Evolutionary conservation across 2,888 invertebrate genomes (phyloP).

Genomic region (Pollenia angustigena): DNA sequence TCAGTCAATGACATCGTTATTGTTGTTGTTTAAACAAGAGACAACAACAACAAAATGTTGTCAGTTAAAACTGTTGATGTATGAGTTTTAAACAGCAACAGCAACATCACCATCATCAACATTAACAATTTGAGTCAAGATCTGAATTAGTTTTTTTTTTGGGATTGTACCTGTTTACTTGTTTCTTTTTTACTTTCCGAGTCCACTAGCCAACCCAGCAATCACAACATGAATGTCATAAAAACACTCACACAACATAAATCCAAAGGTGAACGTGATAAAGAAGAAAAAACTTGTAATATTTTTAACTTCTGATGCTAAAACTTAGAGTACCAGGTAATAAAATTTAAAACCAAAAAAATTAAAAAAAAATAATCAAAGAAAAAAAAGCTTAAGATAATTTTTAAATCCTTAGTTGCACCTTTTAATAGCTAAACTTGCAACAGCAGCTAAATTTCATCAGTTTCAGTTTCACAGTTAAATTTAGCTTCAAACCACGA

Average conservation of each 20-base stretch:
- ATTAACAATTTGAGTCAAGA: constrained; percentile 12
- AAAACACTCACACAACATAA: constrained; percentile 52
- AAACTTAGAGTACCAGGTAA: constrained; percentile 62
- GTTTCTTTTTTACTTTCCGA: constrained; percentile 31
- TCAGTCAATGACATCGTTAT: constrained; percentile 60
- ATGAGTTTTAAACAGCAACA: constrained; percentile 24
- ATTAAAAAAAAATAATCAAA: not conserved
- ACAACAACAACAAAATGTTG: constrained; percentile 26
- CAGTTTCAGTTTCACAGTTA: constrained; percentile 59
- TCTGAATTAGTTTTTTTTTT: constrained; percentile 10
- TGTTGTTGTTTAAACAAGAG: constrained; percentile 7
- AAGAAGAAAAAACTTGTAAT: constrained; percentile 46
- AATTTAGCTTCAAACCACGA: constrained; percentile 20
- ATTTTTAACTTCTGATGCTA: constrained; percentile 51
- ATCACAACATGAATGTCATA: constrained; percentile 57
- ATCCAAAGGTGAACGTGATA: constrained; percentile 65
- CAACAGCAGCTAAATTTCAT: constrained; percentile 63
- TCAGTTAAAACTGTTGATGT: constrained; percentile 38
- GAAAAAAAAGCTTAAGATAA: not conserved
- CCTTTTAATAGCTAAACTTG: constrained; percentile 9
- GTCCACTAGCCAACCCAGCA: not conserved
- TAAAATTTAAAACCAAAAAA: constrained; percentile 54
- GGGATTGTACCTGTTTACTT: constrained; percentile 62
- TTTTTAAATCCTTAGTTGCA: constrained; percentile 14
- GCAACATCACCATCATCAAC: not conserved